Evolutionary conservation across 1,140 invertebrate species (phyloP).

Genomic region (Aethina tumida): DNA sequence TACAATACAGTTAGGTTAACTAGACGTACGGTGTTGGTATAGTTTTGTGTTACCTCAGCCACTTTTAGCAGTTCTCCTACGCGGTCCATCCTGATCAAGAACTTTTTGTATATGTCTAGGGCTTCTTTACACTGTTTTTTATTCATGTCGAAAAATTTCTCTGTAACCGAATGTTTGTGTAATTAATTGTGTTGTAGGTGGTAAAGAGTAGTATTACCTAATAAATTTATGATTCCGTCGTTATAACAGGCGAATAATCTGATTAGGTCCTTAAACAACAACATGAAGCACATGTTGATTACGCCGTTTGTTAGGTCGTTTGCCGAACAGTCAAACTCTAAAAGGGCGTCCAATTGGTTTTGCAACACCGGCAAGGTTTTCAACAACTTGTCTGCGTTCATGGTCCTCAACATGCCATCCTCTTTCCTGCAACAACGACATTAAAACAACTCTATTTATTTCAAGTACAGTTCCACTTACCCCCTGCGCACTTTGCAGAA

Average conservation of each 20-base stretch:
- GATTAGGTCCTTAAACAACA: conserved; percentile 97
- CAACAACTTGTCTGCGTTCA: conserved; percentile 94
- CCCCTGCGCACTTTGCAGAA: conserved; percentile 99
- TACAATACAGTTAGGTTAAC: conserved; percentile 35
- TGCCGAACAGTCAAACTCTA: conserved; percentile 96
- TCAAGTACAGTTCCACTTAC: conserved; percentile 45
- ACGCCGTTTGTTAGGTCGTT: conserved; percentile 97
- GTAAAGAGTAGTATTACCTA: conserved; percentile 47
- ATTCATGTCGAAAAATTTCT: conserved; percentile 99
- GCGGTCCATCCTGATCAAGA: conserved; percentile 96
- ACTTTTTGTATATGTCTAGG: conserved; percentile 98
- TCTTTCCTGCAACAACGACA: conserved; percentile 70
- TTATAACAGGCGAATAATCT: conserved; percentile 99
- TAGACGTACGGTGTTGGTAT: background rate
- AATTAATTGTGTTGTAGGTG: background rate
- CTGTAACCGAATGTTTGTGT: conserved; percentile 37
- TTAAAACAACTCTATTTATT: background rate
- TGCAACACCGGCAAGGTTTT: conserved; percentile 96
- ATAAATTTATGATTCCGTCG: conserved; percentile 97
- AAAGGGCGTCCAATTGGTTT: conserved; percentile 84
- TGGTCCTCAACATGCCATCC: conserved; percentile 91
- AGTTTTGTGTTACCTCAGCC: conserved; percentile 56
- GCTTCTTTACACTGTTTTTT: conserved; percentile 97
- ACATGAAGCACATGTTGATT: conserved; percentile 97
- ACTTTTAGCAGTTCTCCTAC: conserved; percentile 98